These are phyloP conservation scores for Cirrhinus mrigala DNA, from an alignment of 2,797 vertebrate genomes.

Conservation along the genomic window DNA sequence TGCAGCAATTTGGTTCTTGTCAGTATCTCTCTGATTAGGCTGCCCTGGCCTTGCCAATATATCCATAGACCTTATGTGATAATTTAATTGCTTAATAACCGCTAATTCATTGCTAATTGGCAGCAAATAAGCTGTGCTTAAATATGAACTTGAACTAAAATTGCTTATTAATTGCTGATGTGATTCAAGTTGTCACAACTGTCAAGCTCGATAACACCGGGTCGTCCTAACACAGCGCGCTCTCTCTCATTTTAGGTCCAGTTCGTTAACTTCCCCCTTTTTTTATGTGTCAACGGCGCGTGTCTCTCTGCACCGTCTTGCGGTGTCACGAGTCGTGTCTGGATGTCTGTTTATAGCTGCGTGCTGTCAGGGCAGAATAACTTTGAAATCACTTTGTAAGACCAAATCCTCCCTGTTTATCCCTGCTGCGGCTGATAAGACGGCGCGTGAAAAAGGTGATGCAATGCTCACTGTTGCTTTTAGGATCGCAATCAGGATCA, in stretches of 20 bases:
- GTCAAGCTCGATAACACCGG: constrained; percentile 39
- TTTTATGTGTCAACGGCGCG: neutral
- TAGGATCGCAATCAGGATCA: neutral
- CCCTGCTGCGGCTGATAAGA: constrained; percentile 38
- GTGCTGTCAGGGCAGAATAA: constrained; percentile 29
- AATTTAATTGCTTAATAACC: constrained; percentile 48
- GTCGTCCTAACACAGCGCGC: constrained; percentile 2
- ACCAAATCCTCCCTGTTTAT: constrained; percentile 50
- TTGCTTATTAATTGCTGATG: constrained; percentile 48
- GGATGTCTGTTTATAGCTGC: constrained; percentile 34
- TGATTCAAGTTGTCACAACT: constrained; percentile 47
- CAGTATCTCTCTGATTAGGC: constrained; percentile 31
- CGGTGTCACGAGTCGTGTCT: constrained; percentile 29
- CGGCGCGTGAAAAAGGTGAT: neutral
- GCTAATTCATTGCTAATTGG: constrained; percentile 40
- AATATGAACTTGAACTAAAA: constrained; percentile 47
- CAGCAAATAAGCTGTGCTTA: constrained; percentile 47
- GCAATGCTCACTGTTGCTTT: constrained; percentile 24
- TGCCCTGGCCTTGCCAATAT: constrained; percentile 13
- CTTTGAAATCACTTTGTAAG: constrained; percentile 39
- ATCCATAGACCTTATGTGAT: constrained; percentile 33
- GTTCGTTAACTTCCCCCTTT: constrained; percentile 18
- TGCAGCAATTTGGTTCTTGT: neutral
- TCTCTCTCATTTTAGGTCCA: constrained; percentile 28
- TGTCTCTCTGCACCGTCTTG: neutral